Conservation (phyloP, 2,113 vertebrate species). For the Ciconia maguari region DNA sequence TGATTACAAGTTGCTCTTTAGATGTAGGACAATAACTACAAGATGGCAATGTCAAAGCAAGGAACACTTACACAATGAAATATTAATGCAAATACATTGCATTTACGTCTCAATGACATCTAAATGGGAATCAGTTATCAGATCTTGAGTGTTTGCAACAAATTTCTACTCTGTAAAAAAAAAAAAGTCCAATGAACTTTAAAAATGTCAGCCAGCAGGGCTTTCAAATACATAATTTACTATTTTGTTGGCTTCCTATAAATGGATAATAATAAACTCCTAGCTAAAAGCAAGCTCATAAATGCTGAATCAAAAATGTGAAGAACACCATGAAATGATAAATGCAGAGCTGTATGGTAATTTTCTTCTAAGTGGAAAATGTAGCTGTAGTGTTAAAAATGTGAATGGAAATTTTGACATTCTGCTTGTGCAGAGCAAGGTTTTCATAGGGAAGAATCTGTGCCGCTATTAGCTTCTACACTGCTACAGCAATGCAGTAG, state of each 20-base stretch:
- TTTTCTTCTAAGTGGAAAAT: slow-evolving; percentile 50
- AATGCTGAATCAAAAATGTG: slow-evolving; percentile 64
- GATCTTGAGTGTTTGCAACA: slow-evolving; percentile 56
- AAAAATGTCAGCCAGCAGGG: slow-evolving; percentile 74
- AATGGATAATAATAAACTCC: slow-evolving; percentile 73
- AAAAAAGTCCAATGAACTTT: slow-evolving; percentile 71
- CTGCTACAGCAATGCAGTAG: background rate
- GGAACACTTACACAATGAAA: slow-evolving; percentile 63
- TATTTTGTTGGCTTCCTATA: slow-evolving; percentile 72
- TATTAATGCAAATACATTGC: slow-evolving; percentile 69
- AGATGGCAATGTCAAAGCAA: slow-evolving; percentile 66
- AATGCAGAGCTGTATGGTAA: slow-evolving; percentile 48
- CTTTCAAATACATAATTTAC: slow-evolving; percentile 78
- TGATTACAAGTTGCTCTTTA: slow-evolving; percentile 63
- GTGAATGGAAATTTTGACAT: slow-evolving; percentile 27
- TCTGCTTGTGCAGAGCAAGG: background rate
- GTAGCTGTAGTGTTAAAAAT: slow-evolving; percentile 12
- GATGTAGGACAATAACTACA: slow-evolving; percentile 59
- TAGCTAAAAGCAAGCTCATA: slow-evolving; percentile 64
- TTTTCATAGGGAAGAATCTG: background rate
- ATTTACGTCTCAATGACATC: slow-evolving; percentile 58
- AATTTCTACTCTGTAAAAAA: slow-evolving; percentile 41
- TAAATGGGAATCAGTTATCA: slow-evolving; percentile 72
- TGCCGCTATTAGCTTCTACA: background rate
- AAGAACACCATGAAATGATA: slow-evolving; percentile 63